Evolutionary conservation across 2,113 vertebrate species (phyloP).

Genomic region (Plotosus lineatus): DNA sequence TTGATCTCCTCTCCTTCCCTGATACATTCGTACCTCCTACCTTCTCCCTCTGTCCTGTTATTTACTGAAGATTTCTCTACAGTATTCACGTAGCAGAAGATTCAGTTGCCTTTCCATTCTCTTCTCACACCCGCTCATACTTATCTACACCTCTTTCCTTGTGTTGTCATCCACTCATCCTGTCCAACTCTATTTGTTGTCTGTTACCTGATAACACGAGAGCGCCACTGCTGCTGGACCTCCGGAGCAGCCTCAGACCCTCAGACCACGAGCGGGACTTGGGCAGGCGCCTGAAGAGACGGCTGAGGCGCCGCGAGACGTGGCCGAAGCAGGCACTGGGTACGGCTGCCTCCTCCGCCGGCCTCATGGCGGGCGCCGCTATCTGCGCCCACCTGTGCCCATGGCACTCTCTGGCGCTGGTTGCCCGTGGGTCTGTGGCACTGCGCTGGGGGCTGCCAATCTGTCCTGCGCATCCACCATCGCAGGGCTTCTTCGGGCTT

Average conservation of each 20-base stretch:
- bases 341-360: constrained; percentile 53
- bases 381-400: constrained; percentile 46
- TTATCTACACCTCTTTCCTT: not conserved
- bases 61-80: constrained; percentile 5
- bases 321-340: constrained; percentile 81
- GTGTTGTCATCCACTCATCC: not conserved
- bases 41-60: constrained; percentile 2
- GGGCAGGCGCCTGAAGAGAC: constrained; percentile 82
- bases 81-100: not conserved
- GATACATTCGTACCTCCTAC: constrained; percentile 12
- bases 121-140: not conserved
- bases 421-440: constrained; percentile 40
- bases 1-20: not conserved
- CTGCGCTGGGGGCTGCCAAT: constrained; percentile 46
- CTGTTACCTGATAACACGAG: constrained; percentile 73
- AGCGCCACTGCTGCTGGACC: constrained; percentile 72
- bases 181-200: constrained; percentile 49
- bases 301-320: constrained; percentile 76
- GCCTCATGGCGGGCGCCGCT: constrained; percentile 51
- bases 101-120: not conserved
- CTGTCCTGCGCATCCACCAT: constrained; percentile 54
- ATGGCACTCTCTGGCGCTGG: constrained; percentile 38
- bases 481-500: constrained; percentile 48
- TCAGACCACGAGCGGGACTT: constrained; percentile 77
- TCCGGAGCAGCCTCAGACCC: constrained; percentile 70